Evolutionary conservation across 2,113 vertebrate genomes (phyloP), one percentile per base, ranked within the genome.

Genomic region (Percopsis transmontana): DNA sequence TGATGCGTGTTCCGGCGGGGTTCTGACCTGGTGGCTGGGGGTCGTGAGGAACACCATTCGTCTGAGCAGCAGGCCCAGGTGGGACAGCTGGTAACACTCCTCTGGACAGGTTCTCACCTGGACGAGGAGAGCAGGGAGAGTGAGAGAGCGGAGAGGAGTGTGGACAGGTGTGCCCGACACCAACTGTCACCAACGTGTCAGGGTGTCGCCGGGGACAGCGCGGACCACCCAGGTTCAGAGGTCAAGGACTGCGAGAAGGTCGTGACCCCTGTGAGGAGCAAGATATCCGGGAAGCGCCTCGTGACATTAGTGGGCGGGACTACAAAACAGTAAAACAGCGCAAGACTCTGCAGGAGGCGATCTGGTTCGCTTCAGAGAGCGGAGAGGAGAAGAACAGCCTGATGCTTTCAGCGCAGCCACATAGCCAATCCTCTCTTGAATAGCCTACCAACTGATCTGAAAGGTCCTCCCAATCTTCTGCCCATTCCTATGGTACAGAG

Each of bases 21-120:
- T 59, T 72, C 91, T 91, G 88, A 91, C 97, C 95, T 99, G 97
- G 20, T 98, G 95, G 48, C 88, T 80, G 5, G 94, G 90, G 1
- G 94, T 93, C 95, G 97, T 93, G 58, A 99, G 86, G 79, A 97
- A 98, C 56, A 97, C 84, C 87, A 99, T 90, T 9, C 97, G 93
- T 67, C 87, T 93, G 39, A 99, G 83, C 10, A 99, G 89, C 55
- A 93, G 48, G 21, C 91, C 91, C 69, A 98, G 75, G 74, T 91
- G 92, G 84, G 75, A 76, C 14, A 87, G 61, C 77, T 94, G 94
- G 53, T 90, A 87, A 79, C 91, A 90, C 21, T 92, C 91, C 40
- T 76, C 69, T 41, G 90, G 83, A 80, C 95, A 95, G 13, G 54
- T 72, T 76, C 86, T 92, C 59, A 91, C 85, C 92, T 93, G 58